Evolutionary conservation across 2,113 vertebrate species (phyloP).

Genomic region (Phrynosoma blainvillii): DNA sequence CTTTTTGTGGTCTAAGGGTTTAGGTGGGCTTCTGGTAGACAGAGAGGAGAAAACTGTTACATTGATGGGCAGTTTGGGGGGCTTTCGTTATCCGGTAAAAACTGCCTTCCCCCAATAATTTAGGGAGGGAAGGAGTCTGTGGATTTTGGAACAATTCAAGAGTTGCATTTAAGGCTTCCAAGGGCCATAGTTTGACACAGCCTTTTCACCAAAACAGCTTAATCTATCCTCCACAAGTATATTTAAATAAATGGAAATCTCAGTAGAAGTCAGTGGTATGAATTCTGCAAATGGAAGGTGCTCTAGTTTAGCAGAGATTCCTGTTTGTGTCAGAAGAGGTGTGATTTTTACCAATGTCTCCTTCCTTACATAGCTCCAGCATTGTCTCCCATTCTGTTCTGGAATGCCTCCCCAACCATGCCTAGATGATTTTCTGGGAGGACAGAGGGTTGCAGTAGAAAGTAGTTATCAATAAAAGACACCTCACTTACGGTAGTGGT

Average conservation of each 20-base stretch:
- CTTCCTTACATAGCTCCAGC: background rate
- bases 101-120: too few relatives aligned
- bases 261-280: background rate
- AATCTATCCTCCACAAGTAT: background rate
- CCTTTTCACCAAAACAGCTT: background rate
- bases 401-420: background rate
- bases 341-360: background rate
- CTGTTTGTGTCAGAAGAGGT: too few relatives aligned
- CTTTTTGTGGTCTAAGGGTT: too few relatives aligned
- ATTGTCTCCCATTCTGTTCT: too few relatives aligned
- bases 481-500: background rate
- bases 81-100: too few relatives aligned
- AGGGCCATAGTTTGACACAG: background rate
- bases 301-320: too few relatives aligned
- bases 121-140: too few relatives aligned
- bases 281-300: background rate
- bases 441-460: background rate
- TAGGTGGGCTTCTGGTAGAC: too few relatives aligned
- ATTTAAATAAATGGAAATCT: background rate
- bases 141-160: too few relatives aligned
- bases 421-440: background rate
- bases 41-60: too few relatives aligned
- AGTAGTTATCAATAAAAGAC: background rate
- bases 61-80: too few relatives aligned
- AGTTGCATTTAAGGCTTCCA: too few relatives aligned